Percentiles rank a stretch among this genome's conserved stretches.
These are phyloP conservation scores for Zygogramma bicolorata DNA, from an alignment of 2,888 invertebrate genomes.

Conservation along the genomic window DNA sequence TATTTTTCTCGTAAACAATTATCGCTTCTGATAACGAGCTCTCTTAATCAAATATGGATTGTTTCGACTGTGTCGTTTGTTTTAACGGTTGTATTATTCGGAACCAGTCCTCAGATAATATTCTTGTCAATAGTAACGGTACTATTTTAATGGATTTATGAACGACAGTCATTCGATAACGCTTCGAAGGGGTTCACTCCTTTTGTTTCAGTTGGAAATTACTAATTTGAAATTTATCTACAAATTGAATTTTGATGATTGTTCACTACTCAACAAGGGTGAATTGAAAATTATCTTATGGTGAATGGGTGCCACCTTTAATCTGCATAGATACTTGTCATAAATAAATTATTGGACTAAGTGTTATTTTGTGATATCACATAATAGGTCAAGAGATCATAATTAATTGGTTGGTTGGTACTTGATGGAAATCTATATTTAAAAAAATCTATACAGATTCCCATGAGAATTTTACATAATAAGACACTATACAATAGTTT, in stretches of 20 bases:
- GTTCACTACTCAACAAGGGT: too few species aligned
- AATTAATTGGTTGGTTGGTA: too few species aligned
- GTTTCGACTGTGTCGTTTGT: not conserved
- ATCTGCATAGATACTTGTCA: too few species aligned
- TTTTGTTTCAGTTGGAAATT: not conserved
- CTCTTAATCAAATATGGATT: not conserved
- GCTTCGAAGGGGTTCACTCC: not conserved
- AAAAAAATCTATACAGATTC: too few species aligned
- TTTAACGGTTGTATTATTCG: constrained; percentile 6
- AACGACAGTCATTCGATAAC: not conserved
- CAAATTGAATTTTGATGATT: not conserved
- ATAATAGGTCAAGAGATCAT: too few species aligned
- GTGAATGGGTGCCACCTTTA: too few species aligned
- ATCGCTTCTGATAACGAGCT: not conserved
- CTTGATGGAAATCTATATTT: too few species aligned
- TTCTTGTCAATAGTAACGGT: constrained; percentile 9
- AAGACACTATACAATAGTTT: too few species aligned
- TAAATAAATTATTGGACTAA: too few species aligned
- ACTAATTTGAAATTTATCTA: not conserved
- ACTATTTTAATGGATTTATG: constrained; percentile 3
- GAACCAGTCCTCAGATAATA: constrained; percentile 7
- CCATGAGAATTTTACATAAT: too few species aligned
- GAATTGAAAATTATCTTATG: too few species aligned
- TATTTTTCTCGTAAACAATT: not conserved
- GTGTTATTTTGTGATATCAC: too few species aligned